Base-by-base conservation (phyloP, 2,113 vertebrate species). In the Hassar affinis region DNA sequence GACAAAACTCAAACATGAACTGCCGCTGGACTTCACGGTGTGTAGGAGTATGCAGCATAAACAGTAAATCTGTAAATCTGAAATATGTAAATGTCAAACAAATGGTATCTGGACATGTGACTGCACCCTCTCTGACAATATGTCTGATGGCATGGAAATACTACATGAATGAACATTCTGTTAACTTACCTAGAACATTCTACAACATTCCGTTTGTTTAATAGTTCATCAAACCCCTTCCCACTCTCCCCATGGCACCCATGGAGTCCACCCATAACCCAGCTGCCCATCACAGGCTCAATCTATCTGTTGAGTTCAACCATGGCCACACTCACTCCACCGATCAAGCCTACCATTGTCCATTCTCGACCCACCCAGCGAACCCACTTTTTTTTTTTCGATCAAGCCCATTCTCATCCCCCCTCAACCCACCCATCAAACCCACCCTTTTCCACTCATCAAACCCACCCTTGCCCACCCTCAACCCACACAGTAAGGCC, bases 1-100 rank as follows among this genome's bases (percentile, higher is more conserved):
- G 47, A 75, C 47, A 75, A 75, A 75, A 75, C n/a, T 47, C 38
- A n/a, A 45, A 71, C 68, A 69, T 18, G 25, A 45, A 74, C 25
- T 15, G 69, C 27, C 45, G 22, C 11, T 45, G 1, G 4, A 74
- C 27, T 47, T 72, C 25, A 72, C 45, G 49, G 71, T 30, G 25
- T n/a, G 12, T 4, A 12, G 3, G 14, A 11, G 22, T 25, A 42
- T 25, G 20, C 2, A 25, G 38, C 10, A 38, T 9, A 45, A 71
- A 45, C 38, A 71, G 68, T 45, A 22, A 71, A 35, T 38, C 27
- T 0, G 27, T 35, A 64, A 18, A 64, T 7, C 64, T 38, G 18
- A 68, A 68, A 62, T 18, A 30, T 38, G 33, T 17, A 66, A 66
- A 22, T 14, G 7, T 1, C 6, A 10, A 22, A 17, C 18, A 62